These are phyloP conservation scores for Oncorhynchus tshawytscha DNA, from an alignment of 2,113 vertebrate species.

Conservation along the genomic window DNA sequence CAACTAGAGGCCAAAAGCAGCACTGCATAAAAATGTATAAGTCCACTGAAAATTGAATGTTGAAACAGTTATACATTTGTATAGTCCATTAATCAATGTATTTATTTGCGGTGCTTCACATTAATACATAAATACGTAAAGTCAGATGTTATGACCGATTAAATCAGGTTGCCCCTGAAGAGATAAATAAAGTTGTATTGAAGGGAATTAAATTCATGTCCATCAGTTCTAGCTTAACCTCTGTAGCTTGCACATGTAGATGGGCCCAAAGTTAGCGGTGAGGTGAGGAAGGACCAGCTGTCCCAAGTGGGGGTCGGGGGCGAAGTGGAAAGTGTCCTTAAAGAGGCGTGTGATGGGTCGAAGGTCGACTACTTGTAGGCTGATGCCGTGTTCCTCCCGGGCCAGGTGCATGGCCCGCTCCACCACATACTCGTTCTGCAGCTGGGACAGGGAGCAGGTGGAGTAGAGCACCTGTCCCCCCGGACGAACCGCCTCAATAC, in stretches of 20 bases:
- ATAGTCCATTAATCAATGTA: too few relatives aligned
- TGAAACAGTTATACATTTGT: too few relatives aligned
- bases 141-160: too few relatives aligned
- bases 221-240: conserved; percentile 61
- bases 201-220: too few relatives aligned
- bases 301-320: conserved; percentile 74
- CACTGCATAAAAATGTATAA: conserved; percentile 13
- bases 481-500: conserved; percentile 76
- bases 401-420: conserved; percentile 78
- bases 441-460: conserved; percentile 88
- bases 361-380: conserved; percentile 74
- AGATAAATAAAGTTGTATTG: background rate
- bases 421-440: conserved; percentile 88
- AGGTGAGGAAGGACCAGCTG: conserved; percentile 91
- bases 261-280: conserved; percentile 91
- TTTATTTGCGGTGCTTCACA: too few relatives aligned
- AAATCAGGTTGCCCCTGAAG: background rate
- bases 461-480: conserved; percentile 88
- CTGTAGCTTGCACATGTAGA: conserved; percentile 89
- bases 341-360: conserved; percentile 74
- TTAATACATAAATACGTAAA: too few relatives aligned
- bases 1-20: conserved; percentile 44
- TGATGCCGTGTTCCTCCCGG: conserved; percentile 72
- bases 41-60: background rate
- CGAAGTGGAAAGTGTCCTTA: conserved; percentile 84